Conservation (phyloP, 2,888 invertebrate genomes). For the Salpingus planirostris region DNA sequence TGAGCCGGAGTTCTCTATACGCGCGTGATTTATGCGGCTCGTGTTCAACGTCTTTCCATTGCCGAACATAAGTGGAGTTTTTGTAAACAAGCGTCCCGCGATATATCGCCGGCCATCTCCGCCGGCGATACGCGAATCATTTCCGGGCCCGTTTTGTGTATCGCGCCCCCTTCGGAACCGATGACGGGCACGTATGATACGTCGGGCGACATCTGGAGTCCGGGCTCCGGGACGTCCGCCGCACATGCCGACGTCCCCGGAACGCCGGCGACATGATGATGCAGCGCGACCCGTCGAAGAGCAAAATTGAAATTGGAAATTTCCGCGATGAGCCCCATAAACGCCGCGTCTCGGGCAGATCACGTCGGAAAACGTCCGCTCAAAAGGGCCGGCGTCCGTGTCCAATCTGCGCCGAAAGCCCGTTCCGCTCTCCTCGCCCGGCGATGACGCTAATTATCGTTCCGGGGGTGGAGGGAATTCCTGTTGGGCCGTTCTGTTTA, state of each 20-base stretch:
- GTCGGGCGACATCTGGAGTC: conserved; percentile 23
- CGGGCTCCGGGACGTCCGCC: conserved; percentile 31
- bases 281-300: conserved; percentile 17
- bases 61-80: conserved; percentile 22
- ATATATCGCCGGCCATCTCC: conserved; percentile 18
- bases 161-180: conserved; percentile 7
- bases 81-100: conserved; percentile 21
- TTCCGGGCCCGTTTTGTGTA: conserved; percentile 5
- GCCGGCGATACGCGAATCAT: conserved; percentile 3
- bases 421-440: too few relatives aligned
- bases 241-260: conserved; percentile 34
- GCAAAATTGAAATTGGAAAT: conserved; percentile 26
- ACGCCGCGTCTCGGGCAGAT: too few relatives aligned
- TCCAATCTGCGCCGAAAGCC: too few relatives aligned
- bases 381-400: too few relatives aligned
- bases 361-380: too few relatives aligned
- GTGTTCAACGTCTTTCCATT: conserved; percentile 18
- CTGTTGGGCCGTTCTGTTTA: too few relatives aligned
- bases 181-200: conserved; percentile 30
- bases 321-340: conserved; percentile 11
- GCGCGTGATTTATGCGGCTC: conserved; percentile 17
- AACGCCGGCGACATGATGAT: conserved; percentile 25
- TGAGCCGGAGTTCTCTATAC: conserved; percentile 17
- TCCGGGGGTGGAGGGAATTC: too few relatives aligned
- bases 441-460: too few relatives aligned